Evolutionary conservation across 2,113 vertebrate genomes (phyloP).

Genomic region (Caretta caretta): DNA sequence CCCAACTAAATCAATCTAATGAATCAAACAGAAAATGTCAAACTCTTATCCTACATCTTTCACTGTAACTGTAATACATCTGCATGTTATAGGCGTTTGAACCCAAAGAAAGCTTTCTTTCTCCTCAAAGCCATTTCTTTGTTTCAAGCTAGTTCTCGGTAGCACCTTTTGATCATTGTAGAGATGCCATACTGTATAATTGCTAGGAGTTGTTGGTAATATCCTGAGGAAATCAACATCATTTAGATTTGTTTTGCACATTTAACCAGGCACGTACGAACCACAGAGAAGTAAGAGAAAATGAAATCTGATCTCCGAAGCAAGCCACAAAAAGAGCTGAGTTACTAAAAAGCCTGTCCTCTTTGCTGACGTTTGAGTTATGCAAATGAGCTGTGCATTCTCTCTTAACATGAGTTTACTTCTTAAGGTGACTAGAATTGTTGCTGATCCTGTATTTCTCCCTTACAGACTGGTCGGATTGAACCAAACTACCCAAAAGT

Average conservation of each 20-base stretch:
- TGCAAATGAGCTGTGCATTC: neutral
- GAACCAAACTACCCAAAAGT: conserved; percentile 95
- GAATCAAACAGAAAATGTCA: neutral
- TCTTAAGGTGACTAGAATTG: neutral
- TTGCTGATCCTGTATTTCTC: neutral
- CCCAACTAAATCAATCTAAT: neutral
- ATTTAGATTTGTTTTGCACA: neutral
- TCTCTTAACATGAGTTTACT: neutral
- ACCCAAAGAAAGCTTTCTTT: neutral
- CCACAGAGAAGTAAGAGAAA: neutral
- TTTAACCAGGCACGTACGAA: neutral
- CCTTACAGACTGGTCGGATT: conserved; percentile 87
- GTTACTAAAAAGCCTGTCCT: neutral
- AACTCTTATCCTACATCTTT: neutral
- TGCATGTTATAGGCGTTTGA: neutral
- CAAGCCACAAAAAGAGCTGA: neutral
- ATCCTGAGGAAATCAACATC: neutral
- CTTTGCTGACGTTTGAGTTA: neutral
- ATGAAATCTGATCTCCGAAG: neutral
- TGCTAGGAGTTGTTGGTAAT: neutral
- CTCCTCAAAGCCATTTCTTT: neutral
- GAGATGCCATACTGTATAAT: neutral
- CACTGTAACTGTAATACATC: neutral
- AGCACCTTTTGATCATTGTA: neutral
- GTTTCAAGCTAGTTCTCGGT: neutral